A percentile compares a stretch with the other conserved stretches of the same genome.
These are phyloP conservation scores for Globicephala melas DNA, from an alignment of 2,113 vertebrate species.

Conservation along the genomic window DNA sequence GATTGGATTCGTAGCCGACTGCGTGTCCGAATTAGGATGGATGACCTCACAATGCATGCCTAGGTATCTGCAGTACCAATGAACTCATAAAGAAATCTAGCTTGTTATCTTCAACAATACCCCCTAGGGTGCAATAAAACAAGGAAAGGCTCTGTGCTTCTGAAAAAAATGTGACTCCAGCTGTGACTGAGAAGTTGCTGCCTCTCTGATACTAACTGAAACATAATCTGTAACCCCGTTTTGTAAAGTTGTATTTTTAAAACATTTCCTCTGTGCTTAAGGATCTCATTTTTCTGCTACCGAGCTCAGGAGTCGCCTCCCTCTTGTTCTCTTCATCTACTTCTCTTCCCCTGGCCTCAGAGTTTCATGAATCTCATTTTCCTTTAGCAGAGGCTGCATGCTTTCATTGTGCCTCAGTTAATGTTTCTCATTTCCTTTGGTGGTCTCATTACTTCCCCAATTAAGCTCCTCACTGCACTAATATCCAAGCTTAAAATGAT, in stretches of 20 bases:
- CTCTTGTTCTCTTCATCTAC: not conserved
- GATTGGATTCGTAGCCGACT: not conserved
- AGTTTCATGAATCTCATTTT: not conserved
- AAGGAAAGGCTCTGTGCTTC: not conserved
- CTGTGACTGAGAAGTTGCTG: not conserved
- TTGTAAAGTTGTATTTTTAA: not conserved
- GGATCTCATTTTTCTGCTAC: not conserved
- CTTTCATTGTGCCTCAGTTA: not conserved
- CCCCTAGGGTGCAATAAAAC: not conserved
- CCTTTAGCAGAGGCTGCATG: not conserved
- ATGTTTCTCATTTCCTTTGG: slow-evolving; percentile 9
- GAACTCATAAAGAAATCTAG: not conserved
- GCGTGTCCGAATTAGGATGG: not conserved
- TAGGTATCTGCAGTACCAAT: not conserved
- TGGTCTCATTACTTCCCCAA: slow-evolving; percentile 6
- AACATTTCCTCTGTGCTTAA: not conserved
- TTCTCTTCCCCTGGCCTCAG: not conserved
- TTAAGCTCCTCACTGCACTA: not conserved
- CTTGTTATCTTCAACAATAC: not conserved
- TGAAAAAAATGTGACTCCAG: not conserved
- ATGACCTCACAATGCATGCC: not conserved
- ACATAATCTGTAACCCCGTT: not conserved
- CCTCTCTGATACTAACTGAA: not conserved
- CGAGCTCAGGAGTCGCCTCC: not conserved
- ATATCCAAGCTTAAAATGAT: slow-evolving; percentile 1